A percentile compares a stretch with the other conserved stretches of the same genome.
Conservation (phyloP, 2,113 vertebrate species). For the Rafetus swinhoei region DNA sequence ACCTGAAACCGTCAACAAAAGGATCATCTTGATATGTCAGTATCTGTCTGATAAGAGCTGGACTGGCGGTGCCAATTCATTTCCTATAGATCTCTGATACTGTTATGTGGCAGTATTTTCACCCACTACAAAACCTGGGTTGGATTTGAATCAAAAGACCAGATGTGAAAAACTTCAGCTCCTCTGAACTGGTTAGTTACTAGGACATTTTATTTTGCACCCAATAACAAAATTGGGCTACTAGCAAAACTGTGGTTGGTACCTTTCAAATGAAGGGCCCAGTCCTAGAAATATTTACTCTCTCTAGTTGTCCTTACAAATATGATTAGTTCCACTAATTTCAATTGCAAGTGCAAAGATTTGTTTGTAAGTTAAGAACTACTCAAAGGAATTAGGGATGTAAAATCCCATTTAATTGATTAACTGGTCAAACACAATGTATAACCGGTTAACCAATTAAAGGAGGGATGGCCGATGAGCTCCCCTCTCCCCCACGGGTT, state of each 20-base stretch:
- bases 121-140: background rate
- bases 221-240: background rate
- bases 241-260: background rate
- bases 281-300: background rate
- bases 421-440: no score
- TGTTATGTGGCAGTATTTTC: background rate
- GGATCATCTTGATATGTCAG: background rate
- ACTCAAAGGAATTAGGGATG: background rate
- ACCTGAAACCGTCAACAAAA: background rate
- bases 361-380: background rate
- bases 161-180: no score
- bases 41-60: background rate
- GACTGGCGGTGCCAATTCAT: background rate
- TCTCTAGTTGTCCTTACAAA: background rate
- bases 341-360: background rate
- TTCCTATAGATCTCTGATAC: background rate
- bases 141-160: background rate
- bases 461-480: no score
- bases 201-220: background rate
- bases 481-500: no score
- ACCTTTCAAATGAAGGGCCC: background rate
- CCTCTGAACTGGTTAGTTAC: background rate
- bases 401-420: no score
- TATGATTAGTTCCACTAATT: background rate
- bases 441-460: no score